Evolutionary conservation across 2,113 vertebrate species (phyloP).

Genomic region (Urocitellus parryii): DNA sequence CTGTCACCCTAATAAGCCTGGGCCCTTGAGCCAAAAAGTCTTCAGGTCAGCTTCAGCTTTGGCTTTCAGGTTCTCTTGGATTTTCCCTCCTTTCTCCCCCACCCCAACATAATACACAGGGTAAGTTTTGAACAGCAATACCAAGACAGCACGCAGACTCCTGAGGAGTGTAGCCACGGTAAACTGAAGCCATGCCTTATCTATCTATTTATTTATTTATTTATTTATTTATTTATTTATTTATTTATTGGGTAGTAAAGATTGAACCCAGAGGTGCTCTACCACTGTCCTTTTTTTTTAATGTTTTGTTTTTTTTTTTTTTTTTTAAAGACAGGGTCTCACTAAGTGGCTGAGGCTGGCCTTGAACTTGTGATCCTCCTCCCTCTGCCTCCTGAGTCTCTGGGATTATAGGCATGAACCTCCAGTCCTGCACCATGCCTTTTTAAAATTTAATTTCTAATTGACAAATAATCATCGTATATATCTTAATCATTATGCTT

Average conservation of each 20-base stretch:
- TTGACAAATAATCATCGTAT: background rate
- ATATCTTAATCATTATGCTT: background rate
- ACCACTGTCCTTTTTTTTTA: too few species aligned
- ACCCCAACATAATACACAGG: background rate
- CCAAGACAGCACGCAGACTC: background rate
- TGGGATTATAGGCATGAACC: too few species aligned
- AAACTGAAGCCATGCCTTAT: background rate
- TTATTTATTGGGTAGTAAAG: too few species aligned
- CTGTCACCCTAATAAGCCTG: slow-evolving; percentile 41
- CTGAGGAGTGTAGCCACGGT: background rate
- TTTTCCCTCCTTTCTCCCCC: background rate
- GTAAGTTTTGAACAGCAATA: background rate
- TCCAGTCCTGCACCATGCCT: too few species aligned
- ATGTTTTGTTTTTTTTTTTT: background rate
- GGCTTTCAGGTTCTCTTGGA: slow-evolving; percentile 17
- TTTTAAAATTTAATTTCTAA: background rate
- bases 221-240: background rate
- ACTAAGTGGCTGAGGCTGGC: too few species aligned
- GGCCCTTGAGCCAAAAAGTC: slow-evolving; percentile 15
- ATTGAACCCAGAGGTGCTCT: too few species aligned
- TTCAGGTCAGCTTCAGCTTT: background rate
- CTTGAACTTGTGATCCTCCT: too few species aligned
- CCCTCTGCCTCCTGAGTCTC: too few species aligned
- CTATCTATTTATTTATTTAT: background rate
- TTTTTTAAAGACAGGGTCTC: too few species aligned